These are phyloP conservation scores for Mylabris sibirica DNA, from an alignment of 2,888 invertebrate species.

Conservation along the genomic window DNA sequence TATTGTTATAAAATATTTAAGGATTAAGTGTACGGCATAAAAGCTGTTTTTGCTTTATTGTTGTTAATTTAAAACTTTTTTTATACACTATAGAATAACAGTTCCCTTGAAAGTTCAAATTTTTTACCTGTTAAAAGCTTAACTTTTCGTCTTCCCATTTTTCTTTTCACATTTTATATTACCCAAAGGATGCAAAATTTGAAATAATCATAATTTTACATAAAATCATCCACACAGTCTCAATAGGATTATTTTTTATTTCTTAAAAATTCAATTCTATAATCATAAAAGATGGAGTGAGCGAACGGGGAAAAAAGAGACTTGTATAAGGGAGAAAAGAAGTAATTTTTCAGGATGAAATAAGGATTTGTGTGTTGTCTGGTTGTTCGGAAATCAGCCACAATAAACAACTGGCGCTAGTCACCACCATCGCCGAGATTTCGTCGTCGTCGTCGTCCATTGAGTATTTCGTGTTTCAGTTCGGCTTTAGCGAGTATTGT, in stretches of 20 bases:
- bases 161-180: not conserved
- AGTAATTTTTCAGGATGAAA: not conserved
- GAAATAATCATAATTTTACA: not conserved
- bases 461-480: conserved; percentile 1
- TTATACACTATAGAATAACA: not conserved
- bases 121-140: not conserved
- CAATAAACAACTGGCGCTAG: conserved; percentile 7
- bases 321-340: too few relatives aligned
- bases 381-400: not conserved
- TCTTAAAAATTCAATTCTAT: not conserved
- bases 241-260: not conserved
- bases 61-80: not conserved
- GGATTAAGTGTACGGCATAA: not conserved
- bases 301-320: not conserved
- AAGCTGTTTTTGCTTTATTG: not conserved
- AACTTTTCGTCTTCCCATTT: not conserved
- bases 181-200: not conserved
- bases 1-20: not conserved
- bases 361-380: not conserved
- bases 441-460: not conserved
- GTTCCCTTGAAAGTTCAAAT: not conserved
- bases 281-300: not conserved
- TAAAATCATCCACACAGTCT: not conserved
- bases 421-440: not conserved
- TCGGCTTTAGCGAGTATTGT: not conserved